Evolutionary conservation across 2,797 vertebrate genomes (phyloP).

Genomic region (Triplophysa yarkandensis): DNA sequence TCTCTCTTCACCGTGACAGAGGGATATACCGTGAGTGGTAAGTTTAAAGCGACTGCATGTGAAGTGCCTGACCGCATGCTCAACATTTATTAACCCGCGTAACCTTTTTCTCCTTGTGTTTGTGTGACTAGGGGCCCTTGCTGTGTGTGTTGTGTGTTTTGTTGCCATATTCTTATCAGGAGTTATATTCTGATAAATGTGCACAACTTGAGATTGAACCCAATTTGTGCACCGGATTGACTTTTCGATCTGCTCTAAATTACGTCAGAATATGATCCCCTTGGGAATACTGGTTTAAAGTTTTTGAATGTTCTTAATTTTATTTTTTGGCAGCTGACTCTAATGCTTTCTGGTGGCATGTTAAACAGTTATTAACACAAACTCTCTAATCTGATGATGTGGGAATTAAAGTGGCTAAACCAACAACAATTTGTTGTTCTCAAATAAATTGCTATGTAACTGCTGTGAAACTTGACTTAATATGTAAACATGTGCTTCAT

Average conservation of each 20-base stretch:
- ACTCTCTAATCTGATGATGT: slow-evolving; percentile 36
- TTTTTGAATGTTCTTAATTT: not conserved
- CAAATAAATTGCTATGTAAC: not conserved
- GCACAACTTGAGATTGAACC: not conserved
- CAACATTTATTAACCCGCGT: slow-evolving; percentile 69
- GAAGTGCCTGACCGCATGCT: slow-evolving; percentile 68
- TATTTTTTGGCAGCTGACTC: slow-evolving; percentile 19
- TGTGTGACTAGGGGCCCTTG: slow-evolving; percentile 23
- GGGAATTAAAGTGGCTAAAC: not conserved
- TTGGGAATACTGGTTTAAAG: slow-evolving; percentile 18
- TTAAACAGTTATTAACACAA: slow-evolving; percentile 50
- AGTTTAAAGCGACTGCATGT: slow-evolving; percentile 74
- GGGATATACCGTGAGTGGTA: slow-evolving; percentile 80
- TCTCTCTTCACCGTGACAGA: slow-evolving; percentile 65
- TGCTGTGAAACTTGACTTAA: not conserved
- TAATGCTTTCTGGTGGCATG: slow-evolving; percentile 41
- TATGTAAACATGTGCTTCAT: not conserved
- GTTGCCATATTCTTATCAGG: slow-evolving; percentile 17
- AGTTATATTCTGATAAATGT: slow-evolving; percentile 45
- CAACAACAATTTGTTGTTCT: not conserved
- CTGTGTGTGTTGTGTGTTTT: slow-evolving; percentile 44
- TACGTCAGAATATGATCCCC: slow-evolving; percentile 52
- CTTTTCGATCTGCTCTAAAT: not conserved
- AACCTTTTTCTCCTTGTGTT: slow-evolving; percentile 47
- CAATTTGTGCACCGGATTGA: slow-evolving; percentile 7